These are phyloP conservation scores for Tigriopus californicus DNA, from an alignment of 2,888 invertebrate species.

Conservation along the genomic window DNA sequence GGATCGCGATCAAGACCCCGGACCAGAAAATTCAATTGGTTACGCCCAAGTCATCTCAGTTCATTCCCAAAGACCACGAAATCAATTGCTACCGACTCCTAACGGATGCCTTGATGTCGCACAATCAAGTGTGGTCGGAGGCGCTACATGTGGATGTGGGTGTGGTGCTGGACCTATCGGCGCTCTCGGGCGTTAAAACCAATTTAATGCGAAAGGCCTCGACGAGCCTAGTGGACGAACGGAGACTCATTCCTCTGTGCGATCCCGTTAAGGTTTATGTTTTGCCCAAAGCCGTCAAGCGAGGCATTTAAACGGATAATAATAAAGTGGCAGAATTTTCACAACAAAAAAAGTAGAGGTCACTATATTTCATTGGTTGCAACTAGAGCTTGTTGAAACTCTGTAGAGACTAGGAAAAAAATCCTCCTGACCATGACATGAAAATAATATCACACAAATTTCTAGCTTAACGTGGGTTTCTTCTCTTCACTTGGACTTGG, in stretches of 20 bases:
- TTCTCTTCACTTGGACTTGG: conserved; percentile 21
- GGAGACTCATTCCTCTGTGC: conserved; percentile 55
- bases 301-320: conserved; percentile 40
- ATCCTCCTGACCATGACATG: too few relatives aligned
- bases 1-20: conserved; percentile 42
- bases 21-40: conserved; percentile 72
- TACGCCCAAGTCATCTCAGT: conserved; percentile 41
- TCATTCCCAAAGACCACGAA: conserved; percentile 30
- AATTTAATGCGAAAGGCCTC: conserved; percentile 21
- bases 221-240: conserved; percentile 27
- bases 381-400: too few relatives aligned
- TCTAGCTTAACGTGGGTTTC: too few relatives aligned
- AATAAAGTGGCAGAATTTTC: background rate
- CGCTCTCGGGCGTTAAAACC: conserved; percentile 17
- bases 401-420: too few relatives aligned
- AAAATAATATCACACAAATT: too few relatives aligned
- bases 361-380: too few relatives aligned
- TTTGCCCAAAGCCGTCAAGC: conserved; percentile 68
- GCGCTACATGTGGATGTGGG: conserved; percentile 71
- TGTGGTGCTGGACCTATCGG: conserved; percentile 51
- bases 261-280: conserved; percentile 69
- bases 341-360: too few relatives aligned
- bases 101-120: conserved; percentile 71
- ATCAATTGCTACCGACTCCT: conserved; percentile 38
- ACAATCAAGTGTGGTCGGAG: conserved; percentile 65